Evolutionary conservation across 2,113 vertebrate genomes (phyloP), one percentile per base, ranked within the genome.

Genomic region (cat (Felis catus)): DNA sequence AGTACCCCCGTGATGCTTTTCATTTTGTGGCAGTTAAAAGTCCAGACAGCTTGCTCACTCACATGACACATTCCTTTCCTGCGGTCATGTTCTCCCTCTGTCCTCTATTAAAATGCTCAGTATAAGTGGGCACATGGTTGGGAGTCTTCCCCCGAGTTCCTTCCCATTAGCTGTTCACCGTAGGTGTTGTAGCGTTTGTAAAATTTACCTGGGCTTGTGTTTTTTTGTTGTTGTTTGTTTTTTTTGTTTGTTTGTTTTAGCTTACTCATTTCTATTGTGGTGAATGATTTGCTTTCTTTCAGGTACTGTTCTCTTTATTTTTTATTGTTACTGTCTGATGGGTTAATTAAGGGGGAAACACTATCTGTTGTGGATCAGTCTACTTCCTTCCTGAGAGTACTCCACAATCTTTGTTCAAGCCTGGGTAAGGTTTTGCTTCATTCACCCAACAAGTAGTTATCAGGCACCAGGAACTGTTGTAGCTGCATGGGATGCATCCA

Each of bases 281-380:
- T 36, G 51, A 93, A 58, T 18, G 39, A 61, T 33, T 61, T 94
- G 45, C 41, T 94, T 89, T 96, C 74, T 68, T 94, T 53, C 33
- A 8, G 48, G 29, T 79, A 41, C 61, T 51, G 58, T 58, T 48
- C 45, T 31, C 31, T 48, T 18, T 48, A 76, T 48, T 76, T 76
- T 31, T 48, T 74, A 80, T 79, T 65, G 33, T 63, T 71, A 39
- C 31, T 39, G 12, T 15, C 23, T 12, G 29, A 23, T 84, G 41
- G 83, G 80, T 84, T 92, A 80, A 80, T 51, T 92, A 39, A 39
- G 58, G 79, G 29, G 41, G 41, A 63, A 61, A 31, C 6, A 61
- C 16, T n/a, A 29, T 18, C 15, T 29, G 48, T 29, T 45, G 2
- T 80, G 70, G 14, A 31, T 74, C 31, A 29, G 21, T 76, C 33